Evolutionary conservation across 2,888 invertebrate species (phyloP).

Genomic region (Clostera curtula): DNA sequence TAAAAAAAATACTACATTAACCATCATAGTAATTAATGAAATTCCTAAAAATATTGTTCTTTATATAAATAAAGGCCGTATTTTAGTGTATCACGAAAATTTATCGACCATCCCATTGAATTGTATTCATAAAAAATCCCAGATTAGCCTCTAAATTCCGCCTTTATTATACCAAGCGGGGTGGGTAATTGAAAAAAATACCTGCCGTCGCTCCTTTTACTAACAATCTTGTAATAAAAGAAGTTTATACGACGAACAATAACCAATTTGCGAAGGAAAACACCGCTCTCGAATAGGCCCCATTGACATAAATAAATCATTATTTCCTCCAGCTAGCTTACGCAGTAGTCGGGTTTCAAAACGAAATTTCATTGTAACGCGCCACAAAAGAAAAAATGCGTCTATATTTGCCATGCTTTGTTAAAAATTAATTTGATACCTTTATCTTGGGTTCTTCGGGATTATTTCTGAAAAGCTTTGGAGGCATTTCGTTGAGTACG

Average conservation of each 20-base stretch:
- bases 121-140: conserved; percentile 40
- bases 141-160: conserved; percentile 50
- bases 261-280: conserved; percentile 68
- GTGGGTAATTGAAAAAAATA: conserved; percentile 50
- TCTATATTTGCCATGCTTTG: conserved; percentile 56
- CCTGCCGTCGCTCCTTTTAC: conserved; percentile 57
- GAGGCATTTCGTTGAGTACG: conserved; percentile 14
- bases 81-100: conserved; percentile 8
- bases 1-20: too few species aligned
- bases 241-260: conserved; percentile 65
- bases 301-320: conserved; percentile 75
- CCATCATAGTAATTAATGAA: too few species aligned
- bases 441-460: conserved; percentile 58
- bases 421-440: conserved; percentile 73
- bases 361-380: conserved; percentile 67
- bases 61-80: too few species aligned
- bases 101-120: conserved; percentile 17
- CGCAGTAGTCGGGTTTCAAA: conserved; percentile 39
- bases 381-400: conserved; percentile 68
- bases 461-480: conserved; percentile 23
- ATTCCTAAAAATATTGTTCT: too few species aligned
- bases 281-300: conserved; percentile 50
- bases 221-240: conserved; percentile 69
- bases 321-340: conserved; percentile 42
- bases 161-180: conserved; percentile 50